These are phyloP conservation scores for Strongylocentrotus purpuratus DNA, from an alignment of 35 echinoderm and acorn worm genomes.

Conservation along the genomic window DNA sequence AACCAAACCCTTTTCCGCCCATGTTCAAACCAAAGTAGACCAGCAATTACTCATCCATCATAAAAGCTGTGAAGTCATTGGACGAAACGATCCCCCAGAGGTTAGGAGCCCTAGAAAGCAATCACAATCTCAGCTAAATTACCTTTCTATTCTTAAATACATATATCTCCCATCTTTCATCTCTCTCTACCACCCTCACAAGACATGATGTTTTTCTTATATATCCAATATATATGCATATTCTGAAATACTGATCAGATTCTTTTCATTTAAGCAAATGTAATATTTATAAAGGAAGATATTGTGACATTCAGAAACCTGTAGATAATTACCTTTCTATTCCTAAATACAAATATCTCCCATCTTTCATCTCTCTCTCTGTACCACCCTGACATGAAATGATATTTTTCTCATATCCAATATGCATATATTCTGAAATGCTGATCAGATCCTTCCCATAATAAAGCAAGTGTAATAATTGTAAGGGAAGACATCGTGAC, in stretches of 20 bases:
- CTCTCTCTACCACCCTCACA: background rate
- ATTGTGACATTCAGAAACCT: too few relatives aligned
- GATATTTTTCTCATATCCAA: background rate
- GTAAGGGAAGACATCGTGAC: too few relatives aligned
- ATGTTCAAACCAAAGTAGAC: background rate
- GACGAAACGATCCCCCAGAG: background rate
- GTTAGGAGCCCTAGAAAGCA: background rate
- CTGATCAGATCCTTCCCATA: background rate
- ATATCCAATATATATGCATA: background rate
- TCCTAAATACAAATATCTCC: background rate
- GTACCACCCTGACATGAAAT: background rate
- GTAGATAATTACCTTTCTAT: background rate
- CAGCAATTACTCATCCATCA: constrained; percentile 10
- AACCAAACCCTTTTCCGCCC: background rate
- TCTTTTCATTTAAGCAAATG: background rate
- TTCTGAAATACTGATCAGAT: background rate
- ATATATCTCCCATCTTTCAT: constrained; percentile 4
- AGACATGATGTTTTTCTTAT: background rate
- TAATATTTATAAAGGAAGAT: background rate
- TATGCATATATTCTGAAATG: background rate
- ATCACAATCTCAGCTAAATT: background rate
- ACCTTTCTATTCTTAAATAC: background rate
- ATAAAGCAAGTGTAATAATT: background rate
- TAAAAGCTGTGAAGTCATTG: constrained; percentile 17
- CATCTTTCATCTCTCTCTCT: background rate